Evolutionary conservation across 2,113 vertebrate genomes (phyloP).

Genomic region (Cricetomys ansorgei): DNA sequence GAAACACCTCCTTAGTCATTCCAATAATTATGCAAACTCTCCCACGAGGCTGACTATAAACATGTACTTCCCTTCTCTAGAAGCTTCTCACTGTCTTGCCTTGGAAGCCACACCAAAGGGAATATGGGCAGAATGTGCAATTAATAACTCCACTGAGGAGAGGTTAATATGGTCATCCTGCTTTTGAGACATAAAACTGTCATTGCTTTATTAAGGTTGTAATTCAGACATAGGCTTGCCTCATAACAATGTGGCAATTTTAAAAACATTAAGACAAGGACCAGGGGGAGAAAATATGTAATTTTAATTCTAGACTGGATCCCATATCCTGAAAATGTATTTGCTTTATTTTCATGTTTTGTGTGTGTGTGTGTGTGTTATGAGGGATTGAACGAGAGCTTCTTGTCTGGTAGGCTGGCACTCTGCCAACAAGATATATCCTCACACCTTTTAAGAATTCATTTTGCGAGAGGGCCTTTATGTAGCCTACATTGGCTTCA

Average conservation of each 20-base stretch:
- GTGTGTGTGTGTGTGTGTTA: background rate
- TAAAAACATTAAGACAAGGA: slow-evolving; percentile 12
- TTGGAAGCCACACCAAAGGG: slow-evolving; percentile 40
- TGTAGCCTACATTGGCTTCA: background rate
- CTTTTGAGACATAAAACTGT: slow-evolving; percentile 54
- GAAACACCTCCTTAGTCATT: slow-evolving; percentile 63
- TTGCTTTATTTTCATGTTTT: background rate
- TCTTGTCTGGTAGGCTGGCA: background rate
- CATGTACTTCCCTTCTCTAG: slow-evolving; percentile 23
- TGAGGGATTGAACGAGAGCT: background rate
- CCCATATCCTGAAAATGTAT: background rate
- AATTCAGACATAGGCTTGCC: background rate
- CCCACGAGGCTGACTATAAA: background rate
- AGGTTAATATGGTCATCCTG: slow-evolving; percentile 49
- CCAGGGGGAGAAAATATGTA: background rate
- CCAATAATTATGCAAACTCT: background rate
- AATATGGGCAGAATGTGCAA: background rate
- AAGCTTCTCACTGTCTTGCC: slow-evolving; percentile 5
- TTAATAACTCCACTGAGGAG: slow-evolving; percentile 27
- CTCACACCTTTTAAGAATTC: background rate
- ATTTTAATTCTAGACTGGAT: slow-evolving; percentile 9
- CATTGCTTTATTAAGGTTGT: slow-evolving; percentile 52
- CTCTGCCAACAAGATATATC: background rate
- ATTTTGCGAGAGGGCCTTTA: background rate
- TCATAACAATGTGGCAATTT: slow-evolving; percentile 29